Base-by-base conservation (phyloP, 2,888 invertebrate genomes). In the Drosophila neutralis region DNA sequence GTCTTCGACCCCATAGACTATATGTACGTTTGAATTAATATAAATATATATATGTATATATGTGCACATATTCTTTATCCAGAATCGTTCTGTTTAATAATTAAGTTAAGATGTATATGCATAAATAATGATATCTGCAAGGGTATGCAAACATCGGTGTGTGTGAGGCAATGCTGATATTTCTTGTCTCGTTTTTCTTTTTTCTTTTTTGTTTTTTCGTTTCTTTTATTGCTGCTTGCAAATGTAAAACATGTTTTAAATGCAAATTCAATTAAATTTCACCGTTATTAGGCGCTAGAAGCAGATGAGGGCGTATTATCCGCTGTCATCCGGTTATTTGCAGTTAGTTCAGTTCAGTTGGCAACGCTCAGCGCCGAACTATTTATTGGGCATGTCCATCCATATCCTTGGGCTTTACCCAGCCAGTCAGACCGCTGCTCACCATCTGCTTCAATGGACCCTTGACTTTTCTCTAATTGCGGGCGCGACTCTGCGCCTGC, bases 181-280 rank as follows among this genome's bases (percentile, higher is more conserved):
- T 18, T 54, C 13, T 36, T 73, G 21, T 29, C 21, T 69, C 38
- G 59, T 21, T 68, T 57, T 58, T 45, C 48, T 54, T 21, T 68
- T 57, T 58, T 45, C 48, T 54, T 72, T 67, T 65, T 76, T 70
- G 13, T 31, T 13, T 54, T 10, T 27, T 18, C 27, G 54, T 56
- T 69, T 45, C 24, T 15, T 45, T 24, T 45, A 24, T 45, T 68
- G 42, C 42, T 27, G 27, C 27, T 11, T 69, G 48, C 48, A 40
- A 56, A 64, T 45, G 60, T 49, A 62, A 76, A 77, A 80, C 77
- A 80, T 70, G 77, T 76, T 77, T 77, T 70, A 49, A 84, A 89
- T 82, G 82, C 87, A 78, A 84, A 89, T 89, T 87, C 89, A 87
- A 84, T 83, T 83, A 59, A 83, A 70, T 69, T 70, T 80, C 56